Conservation (phyloP, 2,113 vertebrate species). For the Tautogolabrus adspersus region DNA sequence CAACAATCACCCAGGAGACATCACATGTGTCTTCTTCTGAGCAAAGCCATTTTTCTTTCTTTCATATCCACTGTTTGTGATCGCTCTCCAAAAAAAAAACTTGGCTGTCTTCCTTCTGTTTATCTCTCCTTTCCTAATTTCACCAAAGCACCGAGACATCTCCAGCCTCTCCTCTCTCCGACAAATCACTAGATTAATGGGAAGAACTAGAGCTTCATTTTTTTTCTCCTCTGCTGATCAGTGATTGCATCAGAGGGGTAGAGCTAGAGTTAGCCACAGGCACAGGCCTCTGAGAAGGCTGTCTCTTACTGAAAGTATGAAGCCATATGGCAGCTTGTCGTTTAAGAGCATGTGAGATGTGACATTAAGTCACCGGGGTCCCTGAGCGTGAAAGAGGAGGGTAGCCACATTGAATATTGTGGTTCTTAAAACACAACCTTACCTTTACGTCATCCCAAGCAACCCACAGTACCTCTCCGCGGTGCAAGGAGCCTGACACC, state of each 20-base stretch:
- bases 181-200: slow-evolving; percentile 33
- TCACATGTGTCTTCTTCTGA: not conserved
- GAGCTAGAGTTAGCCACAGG: slow-evolving; percentile 9
- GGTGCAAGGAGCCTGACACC: not conserved
- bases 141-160: slow-evolving; percentile 18
- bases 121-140: slow-evolving; percentile 39
- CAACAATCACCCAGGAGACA: slow-evolving; percentile 25
- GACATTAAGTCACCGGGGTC: slow-evolving; percentile 16
- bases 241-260: slow-evolving; percentile 23
- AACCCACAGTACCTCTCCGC: not conserved
- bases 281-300: slow-evolving; percentile 9
- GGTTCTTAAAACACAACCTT: not conserved
- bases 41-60: slow-evolving; percentile 28
- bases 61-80: slow-evolving; percentile 24
- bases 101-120: slow-evolving; percentile 31
- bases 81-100: slow-evolving; percentile 19
- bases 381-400: slow-evolving; percentile 5
- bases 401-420: slow-evolving; percentile 17
- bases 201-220: slow-evolving; percentile 10
- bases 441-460: slow-evolving; percentile 1
- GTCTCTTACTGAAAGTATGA: slow-evolving; percentile 33
- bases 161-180: slow-evolving; percentile 1
- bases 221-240: slow-evolving; percentile 36
- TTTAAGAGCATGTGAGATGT: slow-evolving; percentile 11
- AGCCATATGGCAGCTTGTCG: slow-evolving; percentile 40